phyloP scores from a whole-genome alignment of 2,797 vertebrate genomes.

The Sparidentex hasta region DNA sequence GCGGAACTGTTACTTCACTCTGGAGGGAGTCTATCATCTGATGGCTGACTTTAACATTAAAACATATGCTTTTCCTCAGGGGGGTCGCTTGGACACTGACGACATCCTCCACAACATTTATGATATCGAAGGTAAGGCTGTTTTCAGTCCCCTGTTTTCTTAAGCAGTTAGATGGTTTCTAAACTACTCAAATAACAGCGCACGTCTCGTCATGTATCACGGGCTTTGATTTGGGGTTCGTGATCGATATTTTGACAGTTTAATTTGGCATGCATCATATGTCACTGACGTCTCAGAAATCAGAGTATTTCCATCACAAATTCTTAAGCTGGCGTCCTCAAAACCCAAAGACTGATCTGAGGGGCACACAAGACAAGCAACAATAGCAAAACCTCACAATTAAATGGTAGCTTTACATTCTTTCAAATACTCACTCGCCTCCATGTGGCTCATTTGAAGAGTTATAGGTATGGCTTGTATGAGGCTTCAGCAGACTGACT shows the following conservation, averaged over 20 bases:
- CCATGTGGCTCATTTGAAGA: too few species aligned
- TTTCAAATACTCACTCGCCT: neutral
- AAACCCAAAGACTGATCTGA: neutral
- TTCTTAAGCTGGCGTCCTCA: neutral
- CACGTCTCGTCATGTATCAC: too few species aligned
- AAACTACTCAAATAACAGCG: neutral
- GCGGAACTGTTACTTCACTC: conserved; percentile 94
- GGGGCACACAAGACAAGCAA: neutral
- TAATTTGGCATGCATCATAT: neutral
- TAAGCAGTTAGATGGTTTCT: neutral
- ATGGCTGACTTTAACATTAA: conserved; percentile 86
- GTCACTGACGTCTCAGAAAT: neutral
- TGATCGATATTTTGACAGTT: too few species aligned
- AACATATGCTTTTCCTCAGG: conserved; percentile 77
- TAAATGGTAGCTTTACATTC: neutral
- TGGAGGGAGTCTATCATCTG: conserved; percentile 91
- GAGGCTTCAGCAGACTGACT: neutral
- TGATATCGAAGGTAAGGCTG: conserved; percentile 80
- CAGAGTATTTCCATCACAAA: neutral
- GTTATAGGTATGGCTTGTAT: too few species aligned
- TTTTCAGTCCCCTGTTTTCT: neutral
- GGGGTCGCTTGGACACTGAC: conserved; percentile 85
- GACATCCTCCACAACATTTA: conserved; percentile 82
- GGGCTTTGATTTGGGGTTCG: too few species aligned
- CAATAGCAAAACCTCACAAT: neutral